Conservation (phyloP, 2,797 vertebrate genomes). For the Takifugu ocellatus region DNA sequence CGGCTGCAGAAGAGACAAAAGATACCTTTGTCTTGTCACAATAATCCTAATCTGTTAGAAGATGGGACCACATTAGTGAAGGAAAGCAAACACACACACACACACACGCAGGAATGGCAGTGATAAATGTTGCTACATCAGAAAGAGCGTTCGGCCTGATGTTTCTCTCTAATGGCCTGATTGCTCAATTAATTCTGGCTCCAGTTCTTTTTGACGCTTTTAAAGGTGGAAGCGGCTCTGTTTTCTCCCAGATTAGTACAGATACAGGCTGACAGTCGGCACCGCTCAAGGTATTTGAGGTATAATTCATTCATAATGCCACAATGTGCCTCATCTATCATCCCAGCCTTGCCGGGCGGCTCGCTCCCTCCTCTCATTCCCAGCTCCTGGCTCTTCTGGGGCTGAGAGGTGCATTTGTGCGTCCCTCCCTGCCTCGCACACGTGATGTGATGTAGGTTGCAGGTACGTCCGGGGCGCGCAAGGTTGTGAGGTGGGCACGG, state of each 20-base stretch:
- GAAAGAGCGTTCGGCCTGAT: constrained; percentile 62
- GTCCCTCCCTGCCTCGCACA: constrained; percentile 37
- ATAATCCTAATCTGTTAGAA: constrained; percentile 73
- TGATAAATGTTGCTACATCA: constrained; percentile 83
- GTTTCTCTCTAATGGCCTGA: constrained; percentile 88
- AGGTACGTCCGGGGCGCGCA: constrained; percentile 32
- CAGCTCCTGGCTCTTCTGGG: constrained; percentile 72
- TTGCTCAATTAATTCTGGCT: constrained; percentile 92
- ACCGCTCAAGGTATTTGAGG: constrained; percentile 95
- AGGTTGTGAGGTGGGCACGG: constrained; percentile 73
- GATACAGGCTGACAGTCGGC: constrained; percentile 89
- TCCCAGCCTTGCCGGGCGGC: constrained; percentile 72
- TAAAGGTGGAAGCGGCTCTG: constrained; percentile 88
- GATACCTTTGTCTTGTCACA: constrained; percentile 75
- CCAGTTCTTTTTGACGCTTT: constrained; percentile 62
- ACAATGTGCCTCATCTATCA: constrained; percentile 92
- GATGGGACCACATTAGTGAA: constrained; percentile 54
- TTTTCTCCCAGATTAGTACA: constrained; percentile 95
- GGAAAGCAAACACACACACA: constrained; percentile 12
- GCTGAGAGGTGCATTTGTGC: constrained; percentile 25
- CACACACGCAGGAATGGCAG: constrained; percentile 18
- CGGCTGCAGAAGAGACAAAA: constrained; percentile 64
- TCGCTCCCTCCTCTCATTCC: constrained; percentile 77
- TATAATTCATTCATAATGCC: constrained; percentile 98
- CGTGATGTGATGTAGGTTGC: constrained; percentile 22